These are phyloP conservation scores for Myoxocephalus aenaeus DNA, from an alignment of 2,797 vertebrate genomes.

Conservation along the genomic window DNA sequence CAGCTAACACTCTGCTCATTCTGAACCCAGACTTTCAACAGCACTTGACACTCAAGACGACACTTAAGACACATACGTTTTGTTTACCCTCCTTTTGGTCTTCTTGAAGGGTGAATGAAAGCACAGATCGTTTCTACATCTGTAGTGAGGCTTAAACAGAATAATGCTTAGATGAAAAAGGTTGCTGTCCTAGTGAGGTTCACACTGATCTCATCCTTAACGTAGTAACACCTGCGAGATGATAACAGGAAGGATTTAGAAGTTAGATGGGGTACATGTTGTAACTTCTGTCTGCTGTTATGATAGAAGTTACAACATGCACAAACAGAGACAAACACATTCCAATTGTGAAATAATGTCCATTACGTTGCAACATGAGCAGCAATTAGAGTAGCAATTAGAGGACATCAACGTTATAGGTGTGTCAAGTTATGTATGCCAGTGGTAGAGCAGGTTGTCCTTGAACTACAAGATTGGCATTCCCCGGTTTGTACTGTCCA, in stretches of 20 bases:
- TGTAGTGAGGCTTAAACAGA: conserved; percentile 70
- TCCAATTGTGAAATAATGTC: conserved; percentile 12
- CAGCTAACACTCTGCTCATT: conserved; percentile 62
- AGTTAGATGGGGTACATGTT: neutral
- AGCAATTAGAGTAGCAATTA: neutral
- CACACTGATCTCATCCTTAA: conserved; percentile 22
- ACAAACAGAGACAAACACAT: conserved; percentile 19
- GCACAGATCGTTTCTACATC: conserved; percentile 58
- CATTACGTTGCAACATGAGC: neutral
- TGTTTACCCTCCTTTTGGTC: conserved; percentile 70
- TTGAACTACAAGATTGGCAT: neutral
- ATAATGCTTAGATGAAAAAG: conserved; percentile 66
- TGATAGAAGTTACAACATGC: conserved; percentile 4
- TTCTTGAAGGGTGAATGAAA: conserved; percentile 53
- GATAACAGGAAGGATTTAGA: neutral
- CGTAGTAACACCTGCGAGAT: conserved; percentile 25
- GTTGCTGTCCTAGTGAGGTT: conserved; percentile 32
- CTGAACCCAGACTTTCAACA: conserved; percentile 59
- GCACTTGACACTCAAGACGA: conserved; percentile 49
- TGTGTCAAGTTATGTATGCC: neutral
- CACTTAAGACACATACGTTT: conserved; percentile 62
- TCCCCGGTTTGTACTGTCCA: neutral
- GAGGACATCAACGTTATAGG: neutral
- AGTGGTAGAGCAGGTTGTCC: neutral
- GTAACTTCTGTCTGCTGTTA: neutral